Evolutionary conservation across 1,140 invertebrate species (phyloP), one percentile per base, ranked within the genome.

Genomic region (Saccostrea glomerata): DNA sequence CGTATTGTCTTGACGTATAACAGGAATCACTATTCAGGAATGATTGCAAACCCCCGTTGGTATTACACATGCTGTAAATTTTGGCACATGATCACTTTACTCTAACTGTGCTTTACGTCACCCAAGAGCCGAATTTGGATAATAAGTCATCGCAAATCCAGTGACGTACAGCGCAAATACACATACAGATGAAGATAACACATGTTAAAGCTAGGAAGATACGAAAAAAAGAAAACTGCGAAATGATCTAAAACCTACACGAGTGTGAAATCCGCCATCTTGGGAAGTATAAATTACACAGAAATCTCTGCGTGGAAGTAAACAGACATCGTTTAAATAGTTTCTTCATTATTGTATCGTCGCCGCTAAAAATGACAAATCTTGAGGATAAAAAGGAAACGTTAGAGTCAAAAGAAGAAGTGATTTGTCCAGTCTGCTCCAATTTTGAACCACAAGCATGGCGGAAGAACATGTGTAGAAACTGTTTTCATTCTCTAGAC

Each of bases 401-500:
- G 3, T 47, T 36, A 47, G 82, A 56, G 20, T 60, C 77, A 56
- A 89, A 91, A 56, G 88, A 90, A 17, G 85, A 88, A 20, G 85
- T 87, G 9, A 90, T 89, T 36, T 92, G 93, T 86, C 77, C 86
- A 13, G 90, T 92, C n/a, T 95, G 94, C 89, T 87, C 85, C n/a
- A 91, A 89, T 36, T 95, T 95, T 89, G 94, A 95, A 89, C 93
- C 94, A 2, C 94, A 95, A 86, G 91, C 93, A 30, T 95, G 94
- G 93, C 89, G 94, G 36, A 94, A 94, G 86, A 94, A 90, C 47
- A 87, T 94, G 47, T 95, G 94, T 91, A 92, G 91, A 87, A 94
- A 95, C 88, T 95, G 94, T 88, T 95, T 95, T 85, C 92, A 93
- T 85, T 60, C 91, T n/a, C 88, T 92, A 47, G 91, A 93, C 11